Conservation (phyloP, 2,797 vertebrate species). For the Amphiprion clarkii region DNA sequence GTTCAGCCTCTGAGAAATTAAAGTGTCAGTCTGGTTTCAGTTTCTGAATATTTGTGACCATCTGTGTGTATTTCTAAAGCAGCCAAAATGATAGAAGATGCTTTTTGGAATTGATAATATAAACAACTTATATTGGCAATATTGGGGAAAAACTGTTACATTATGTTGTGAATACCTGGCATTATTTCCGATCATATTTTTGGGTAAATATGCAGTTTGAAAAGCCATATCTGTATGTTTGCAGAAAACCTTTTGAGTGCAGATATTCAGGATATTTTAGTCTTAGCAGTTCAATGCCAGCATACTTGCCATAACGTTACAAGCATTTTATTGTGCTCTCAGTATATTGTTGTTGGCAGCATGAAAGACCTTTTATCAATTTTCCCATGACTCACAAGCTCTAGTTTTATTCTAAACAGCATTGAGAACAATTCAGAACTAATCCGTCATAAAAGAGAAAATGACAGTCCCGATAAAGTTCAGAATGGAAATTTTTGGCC, state of each 20-base stretch:
- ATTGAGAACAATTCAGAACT: conserved; percentile 18
- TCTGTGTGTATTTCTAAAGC: not conserved
- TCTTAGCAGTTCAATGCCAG: conserved; percentile 7
- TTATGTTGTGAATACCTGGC: not conserved
- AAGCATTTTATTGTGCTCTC: conserved; percentile 22
- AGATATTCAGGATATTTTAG: too few relatives aligned
- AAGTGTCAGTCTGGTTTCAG: conserved; percentile 37
- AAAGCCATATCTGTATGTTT: too few relatives aligned
- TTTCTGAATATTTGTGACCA: conserved; percentile 29
- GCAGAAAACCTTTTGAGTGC: too few relatives aligned
- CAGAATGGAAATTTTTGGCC: conserved; percentile 23
- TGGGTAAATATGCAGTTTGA: not conserved
- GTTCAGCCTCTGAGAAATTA: conserved; percentile 38
- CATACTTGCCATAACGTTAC: conserved; percentile 18
- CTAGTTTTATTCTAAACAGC: conserved; percentile 19
- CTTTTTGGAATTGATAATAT: not conserved
- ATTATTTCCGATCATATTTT: not conserved
- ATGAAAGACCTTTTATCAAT: conserved; percentile 21
- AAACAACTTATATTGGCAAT: not conserved
- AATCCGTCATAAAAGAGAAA: conserved; percentile 41
- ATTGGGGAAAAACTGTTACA: not conserved
- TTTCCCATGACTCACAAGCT: conserved; percentile 39
- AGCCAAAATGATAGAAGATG: not conserved
- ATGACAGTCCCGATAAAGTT: conserved; percentile 32
- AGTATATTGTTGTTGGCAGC: conserved; percentile 41